These are phyloP conservation scores for Netelia fuscicornis DNA, from an alignment of 2,888 invertebrate genomes.

Conservation along the genomic window DNA sequence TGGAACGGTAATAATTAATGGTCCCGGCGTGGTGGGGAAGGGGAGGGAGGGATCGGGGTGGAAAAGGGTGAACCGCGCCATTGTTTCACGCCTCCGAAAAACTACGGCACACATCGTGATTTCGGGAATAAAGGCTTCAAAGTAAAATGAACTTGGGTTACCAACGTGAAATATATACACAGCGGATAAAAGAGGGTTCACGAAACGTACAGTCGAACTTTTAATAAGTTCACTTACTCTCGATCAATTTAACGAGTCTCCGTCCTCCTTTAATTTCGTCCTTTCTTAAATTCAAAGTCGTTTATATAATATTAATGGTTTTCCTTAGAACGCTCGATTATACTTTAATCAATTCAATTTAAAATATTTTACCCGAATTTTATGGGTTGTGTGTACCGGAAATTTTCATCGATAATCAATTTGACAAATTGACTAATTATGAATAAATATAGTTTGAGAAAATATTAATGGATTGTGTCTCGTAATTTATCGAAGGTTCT, in stretches of 20 bases:
- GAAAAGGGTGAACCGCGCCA: slow-evolving; percentile 62
- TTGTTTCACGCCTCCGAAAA: slow-evolving; percentile 72
- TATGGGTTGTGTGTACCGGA: too few relatives aligned
- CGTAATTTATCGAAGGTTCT: neutral
- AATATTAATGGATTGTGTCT: neutral
- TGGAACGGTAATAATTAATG: slow-evolving; percentile 73
- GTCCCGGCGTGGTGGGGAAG: slow-evolving; percentile 14
- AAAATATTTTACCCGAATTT: too few relatives aligned
- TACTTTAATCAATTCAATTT: too few relatives aligned
- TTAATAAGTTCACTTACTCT: neutral
- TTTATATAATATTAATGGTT: neutral
- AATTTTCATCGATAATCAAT: too few relatives aligned
- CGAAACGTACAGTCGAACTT: neutral
- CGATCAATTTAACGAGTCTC: neutral
- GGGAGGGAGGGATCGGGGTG: slow-evolving; percentile 5
- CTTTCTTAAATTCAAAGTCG: neutral
- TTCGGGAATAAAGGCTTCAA: slow-evolving; percentile 65
- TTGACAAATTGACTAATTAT: too few relatives aligned
- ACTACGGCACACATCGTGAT: slow-evolving; percentile 56
- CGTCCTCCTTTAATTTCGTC: neutral
- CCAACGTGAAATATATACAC: slow-evolving; percentile 57
- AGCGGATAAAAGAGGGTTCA: slow-evolving; percentile 22
- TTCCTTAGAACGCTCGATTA: neutral
- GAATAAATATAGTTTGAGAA: neutral
- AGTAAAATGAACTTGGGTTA: slow-evolving; percentile 48